These are phyloP conservation scores for Numida meleagris DNA, from an alignment of 2,113 vertebrate genomes.

Conservation along the genomic window DNA sequence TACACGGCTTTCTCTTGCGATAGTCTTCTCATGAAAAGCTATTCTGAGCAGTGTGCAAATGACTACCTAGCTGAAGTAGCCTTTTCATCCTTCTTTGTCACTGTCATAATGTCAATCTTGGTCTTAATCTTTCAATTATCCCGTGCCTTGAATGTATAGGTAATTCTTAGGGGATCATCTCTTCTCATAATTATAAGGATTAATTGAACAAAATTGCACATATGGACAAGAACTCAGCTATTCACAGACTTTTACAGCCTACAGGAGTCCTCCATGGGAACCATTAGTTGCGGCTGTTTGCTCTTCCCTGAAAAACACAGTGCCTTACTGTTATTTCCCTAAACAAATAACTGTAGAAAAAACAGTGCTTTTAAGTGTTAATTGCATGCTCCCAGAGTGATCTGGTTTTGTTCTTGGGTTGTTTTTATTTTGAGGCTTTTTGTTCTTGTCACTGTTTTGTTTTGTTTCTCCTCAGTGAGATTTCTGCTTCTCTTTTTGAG, in stretches of 20 bases:
- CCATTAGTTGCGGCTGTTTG: conserved; percentile 46
- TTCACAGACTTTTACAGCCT: neutral
- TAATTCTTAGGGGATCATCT: neutral
- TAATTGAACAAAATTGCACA: neutral
- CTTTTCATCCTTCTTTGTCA: neutral
- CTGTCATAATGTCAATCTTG: neutral
- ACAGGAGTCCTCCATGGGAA: conserved; percentile 47
- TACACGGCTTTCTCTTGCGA: conserved; percentile 10
- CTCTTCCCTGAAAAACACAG: conserved; percentile 62
- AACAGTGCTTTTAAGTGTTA: conserved; percentile 23
- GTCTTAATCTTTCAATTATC: neutral
- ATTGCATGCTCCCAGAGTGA: neutral
- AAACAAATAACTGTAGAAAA: conserved; percentile 32
- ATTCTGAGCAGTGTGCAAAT: neutral
- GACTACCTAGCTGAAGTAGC: neutral
- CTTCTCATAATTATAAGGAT: neutral
- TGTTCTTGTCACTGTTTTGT: neutral
- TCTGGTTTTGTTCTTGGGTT: neutral
- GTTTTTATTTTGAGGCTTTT: neutral
- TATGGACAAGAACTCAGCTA: neutral
- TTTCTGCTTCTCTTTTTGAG: neutral
- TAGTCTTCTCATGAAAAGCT: neutral
- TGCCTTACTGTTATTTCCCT: conserved; percentile 23
- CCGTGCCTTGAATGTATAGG: neutral
- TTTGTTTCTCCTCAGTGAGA: neutral